Base-by-base conservation (phyloP, 2,797 vertebrate genomes). In the Gambusia yucatana region DNA sequence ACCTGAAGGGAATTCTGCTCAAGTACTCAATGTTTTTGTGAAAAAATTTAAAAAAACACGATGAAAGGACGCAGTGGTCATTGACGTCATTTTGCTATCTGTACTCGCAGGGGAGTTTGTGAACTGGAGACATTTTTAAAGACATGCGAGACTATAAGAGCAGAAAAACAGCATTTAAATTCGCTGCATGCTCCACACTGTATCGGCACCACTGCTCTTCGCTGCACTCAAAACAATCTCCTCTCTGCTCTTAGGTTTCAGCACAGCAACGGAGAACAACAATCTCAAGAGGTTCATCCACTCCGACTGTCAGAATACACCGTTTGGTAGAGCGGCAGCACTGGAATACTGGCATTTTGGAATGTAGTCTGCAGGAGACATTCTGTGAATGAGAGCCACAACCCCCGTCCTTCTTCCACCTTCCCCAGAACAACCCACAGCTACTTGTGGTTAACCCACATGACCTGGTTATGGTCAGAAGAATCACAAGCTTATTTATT, bases 371-470 rank as follows among this genome's bases (percentile, higher is more conserved):
- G 65, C 39, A 77, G 77, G 74, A 87, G 87, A 86, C 77, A 84
- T 88, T 77, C 83, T 65, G 83, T 79, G 76, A 83, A 83, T 76
- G 76, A 47, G 67, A 30, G 65, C 86, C 83, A 83, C 82, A 71
- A 43, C 79, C n/a, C 80, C 82, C 77, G 3, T 77, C 82, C 59
- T 59, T 61, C 69, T 77, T 84, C 87, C 85, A 92, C 87, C 86
- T 86, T 89, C 86, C 88, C 85, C 87, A 92, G 84, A 87, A 85
- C 87, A 90, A 91, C 88, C 88, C 86, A 91, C 87, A 89, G 84
- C 67, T 82, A 93, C 91, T 91, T 92, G 92, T 89, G 93, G 93
- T 91, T 90, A 91, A 92, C 91, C 90, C 81, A 82, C 79, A 84
- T 83, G 89, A 88, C 90, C 91, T 88, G 91, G 82, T 90, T 89